Evolutionary conservation across 2,113 vertebrate genomes (phyloP).

Genomic region (Corapipo altera): DNA sequence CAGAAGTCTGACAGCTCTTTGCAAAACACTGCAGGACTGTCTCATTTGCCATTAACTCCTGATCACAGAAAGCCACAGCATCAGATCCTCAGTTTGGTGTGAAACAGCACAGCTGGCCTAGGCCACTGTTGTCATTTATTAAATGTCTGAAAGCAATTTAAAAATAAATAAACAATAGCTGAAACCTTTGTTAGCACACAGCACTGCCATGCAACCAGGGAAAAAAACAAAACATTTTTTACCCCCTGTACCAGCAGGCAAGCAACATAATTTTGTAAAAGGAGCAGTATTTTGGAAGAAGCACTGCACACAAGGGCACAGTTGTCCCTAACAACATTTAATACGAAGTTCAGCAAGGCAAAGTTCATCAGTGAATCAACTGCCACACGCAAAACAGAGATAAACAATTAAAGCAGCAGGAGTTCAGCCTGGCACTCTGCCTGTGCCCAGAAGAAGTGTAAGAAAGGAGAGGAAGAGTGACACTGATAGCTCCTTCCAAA

Average conservation of each 20-base stretch:
- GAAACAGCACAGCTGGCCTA: not conserved
- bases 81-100: not conserved
- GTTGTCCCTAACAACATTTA: not conserved
- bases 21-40: not conserved
- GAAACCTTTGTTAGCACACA: not conserved
- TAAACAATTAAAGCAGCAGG: not conserved
- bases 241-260: not conserved
- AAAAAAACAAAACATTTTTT: not conserved
- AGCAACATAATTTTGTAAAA: not conserved
- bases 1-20: not conserved
- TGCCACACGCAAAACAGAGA: not conserved
- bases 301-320: not conserved
- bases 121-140: not conserved
- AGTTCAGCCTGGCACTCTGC: not conserved
- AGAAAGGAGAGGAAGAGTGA: not conserved
- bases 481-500: not conserved
- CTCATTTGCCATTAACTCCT: not conserved
- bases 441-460: not conserved
- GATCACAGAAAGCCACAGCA: not conserved
- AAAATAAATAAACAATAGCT: not conserved
- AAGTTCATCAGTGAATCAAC: slow-evolving; percentile 29
- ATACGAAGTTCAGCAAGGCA: slow-evolving; percentile 39
- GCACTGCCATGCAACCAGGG: not conserved
- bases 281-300: not conserved
- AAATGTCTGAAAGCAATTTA: not conserved